These are phyloP conservation scores for Thymelicus acteon DNA, from an alignment of 2,888 invertebrate genomes.

Conservation along the genomic window DNA sequence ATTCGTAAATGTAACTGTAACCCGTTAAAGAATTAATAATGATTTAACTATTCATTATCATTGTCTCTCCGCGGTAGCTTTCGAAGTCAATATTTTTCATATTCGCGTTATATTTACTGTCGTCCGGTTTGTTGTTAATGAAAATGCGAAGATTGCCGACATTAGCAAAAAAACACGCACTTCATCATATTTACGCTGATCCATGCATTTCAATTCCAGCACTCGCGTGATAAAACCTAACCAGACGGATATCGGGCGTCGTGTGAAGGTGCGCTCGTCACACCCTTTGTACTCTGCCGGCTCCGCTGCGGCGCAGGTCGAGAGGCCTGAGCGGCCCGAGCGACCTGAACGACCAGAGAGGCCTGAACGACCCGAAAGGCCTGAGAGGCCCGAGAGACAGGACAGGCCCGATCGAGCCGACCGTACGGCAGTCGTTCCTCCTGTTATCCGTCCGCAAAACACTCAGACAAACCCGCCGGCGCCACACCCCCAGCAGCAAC, in stretches of 20 bases:
- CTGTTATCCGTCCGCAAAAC: slow-evolving; percentile 49
- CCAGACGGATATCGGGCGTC: slow-evolving; percentile 94
- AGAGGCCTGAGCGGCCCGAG: slow-evolving; percentile 54
- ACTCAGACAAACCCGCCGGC: slow-evolving; percentile 55
- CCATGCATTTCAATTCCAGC: slow-evolving; percentile 80
- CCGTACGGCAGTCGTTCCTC: slow-evolving; percentile 54
- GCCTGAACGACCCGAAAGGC: slow-evolving; percentile 61
- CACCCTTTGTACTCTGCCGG: slow-evolving; percentile 70
- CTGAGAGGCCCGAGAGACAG: slow-evolving; percentile 52
- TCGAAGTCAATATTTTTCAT: background rate
- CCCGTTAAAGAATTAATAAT: background rate
- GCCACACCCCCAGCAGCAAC: slow-evolving; percentile 60
- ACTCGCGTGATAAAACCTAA: slow-evolving; percentile 97
- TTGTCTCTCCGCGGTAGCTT: background rate
- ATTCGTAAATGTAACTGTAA: background rate
- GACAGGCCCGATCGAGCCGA: slow-evolving; percentile 51
- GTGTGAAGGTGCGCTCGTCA: slow-evolving; percentile 89
- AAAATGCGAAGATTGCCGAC: no score
- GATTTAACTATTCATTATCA: background rate
- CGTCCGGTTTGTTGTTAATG: no score
- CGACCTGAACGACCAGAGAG: slow-evolving; percentile 61
- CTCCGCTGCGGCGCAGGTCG: slow-evolving; percentile 53
- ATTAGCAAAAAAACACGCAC: no score
- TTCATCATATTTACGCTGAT: background rate
- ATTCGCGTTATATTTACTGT: background rate